Conservation (phyloP, 2,797 vertebrate genomes). For the Phaenicophaeus curvirostris region DNA sequence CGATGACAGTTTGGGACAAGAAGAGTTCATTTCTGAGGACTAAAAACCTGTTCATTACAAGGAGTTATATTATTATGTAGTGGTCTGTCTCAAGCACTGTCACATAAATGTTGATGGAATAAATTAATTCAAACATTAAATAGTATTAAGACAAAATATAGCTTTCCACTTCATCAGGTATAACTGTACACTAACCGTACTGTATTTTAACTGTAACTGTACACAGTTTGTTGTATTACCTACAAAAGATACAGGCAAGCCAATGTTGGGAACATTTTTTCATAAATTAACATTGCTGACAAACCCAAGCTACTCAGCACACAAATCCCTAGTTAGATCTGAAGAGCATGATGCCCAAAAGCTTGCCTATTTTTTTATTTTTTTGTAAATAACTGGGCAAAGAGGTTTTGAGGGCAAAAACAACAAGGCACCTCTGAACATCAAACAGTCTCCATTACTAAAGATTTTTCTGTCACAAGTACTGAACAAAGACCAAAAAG, state of each 20-base stretch:
- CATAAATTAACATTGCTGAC: background rate
- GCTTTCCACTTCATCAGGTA: background rate
- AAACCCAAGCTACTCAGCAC: background rate
- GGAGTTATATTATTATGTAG: background rate
- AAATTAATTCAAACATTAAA: background rate
- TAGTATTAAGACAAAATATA: background rate
- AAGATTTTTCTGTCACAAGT: too few species aligned
- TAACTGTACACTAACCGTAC: background rate
- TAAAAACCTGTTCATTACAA: background rate
- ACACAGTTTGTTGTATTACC: background rate
- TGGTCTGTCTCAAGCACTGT: background rate
- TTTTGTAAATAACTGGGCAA: too few species aligned
- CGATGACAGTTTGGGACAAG: background rate
- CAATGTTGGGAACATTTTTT: background rate
- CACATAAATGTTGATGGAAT: background rate
- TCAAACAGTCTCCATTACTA: too few species aligned
- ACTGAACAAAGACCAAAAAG: too few species aligned
- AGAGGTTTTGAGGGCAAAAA: too few species aligned
- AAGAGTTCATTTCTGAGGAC: background rate
- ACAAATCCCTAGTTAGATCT: background rate
- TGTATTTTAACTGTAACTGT: background rate
- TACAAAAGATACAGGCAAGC: background rate
- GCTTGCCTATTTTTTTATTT: background rate
- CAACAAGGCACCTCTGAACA: too few species aligned
- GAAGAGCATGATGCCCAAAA: background rate